phyloP scores from a whole-genome alignment of 1,140 invertebrate species.

The Rhyacophila brunnea region DNA sequence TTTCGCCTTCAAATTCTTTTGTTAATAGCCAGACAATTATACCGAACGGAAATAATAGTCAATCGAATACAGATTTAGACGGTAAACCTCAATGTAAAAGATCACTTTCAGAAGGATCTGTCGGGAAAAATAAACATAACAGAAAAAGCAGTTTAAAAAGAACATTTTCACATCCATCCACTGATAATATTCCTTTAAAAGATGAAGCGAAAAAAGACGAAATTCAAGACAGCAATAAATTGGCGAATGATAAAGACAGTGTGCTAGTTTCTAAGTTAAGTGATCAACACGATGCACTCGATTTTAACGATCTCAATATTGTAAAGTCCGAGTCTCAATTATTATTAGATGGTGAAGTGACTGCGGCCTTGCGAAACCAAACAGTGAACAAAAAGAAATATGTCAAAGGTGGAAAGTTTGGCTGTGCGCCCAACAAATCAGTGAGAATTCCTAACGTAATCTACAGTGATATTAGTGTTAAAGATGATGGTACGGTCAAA shows the following conservation, averaged over 20 bases:
- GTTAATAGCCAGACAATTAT: conserved; percentile 37
- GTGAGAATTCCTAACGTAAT: conserved; percentile 21
- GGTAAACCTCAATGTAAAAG: conserved; percentile 45
- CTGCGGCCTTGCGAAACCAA: conserved; percentile 11
- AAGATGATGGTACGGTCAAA: conserved; percentile 38
- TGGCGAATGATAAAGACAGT: no score
- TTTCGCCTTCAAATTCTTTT: conserved; percentile 53
- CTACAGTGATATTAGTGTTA: conserved; percentile 32
- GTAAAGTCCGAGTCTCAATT: no score
- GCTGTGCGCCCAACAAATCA: conserved; percentile 11
- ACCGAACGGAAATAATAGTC: conserved; percentile 1
- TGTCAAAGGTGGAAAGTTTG: conserved; percentile 26
- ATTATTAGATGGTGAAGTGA: no score
- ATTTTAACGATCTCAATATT: no score
- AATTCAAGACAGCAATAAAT: neutral
- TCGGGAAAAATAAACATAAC: conserved; percentile 46
- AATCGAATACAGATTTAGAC: conserved; percentile 38
- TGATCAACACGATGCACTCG: no score
- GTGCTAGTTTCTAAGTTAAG: no score
- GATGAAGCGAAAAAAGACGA: conserved; percentile 27
- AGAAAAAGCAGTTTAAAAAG: conserved; percentile 51
- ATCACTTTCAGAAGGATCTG: conserved; percentile 51
- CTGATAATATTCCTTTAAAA: conserved; percentile 26
- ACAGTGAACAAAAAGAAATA: conserved; percentile 25
- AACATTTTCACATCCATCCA: conserved; percentile 49